Evolutionary conservation across 2,888 invertebrate genomes (phyloP), one percentile per base, ranked within the genome.

Genomic region (Norana najaformis): DNA sequence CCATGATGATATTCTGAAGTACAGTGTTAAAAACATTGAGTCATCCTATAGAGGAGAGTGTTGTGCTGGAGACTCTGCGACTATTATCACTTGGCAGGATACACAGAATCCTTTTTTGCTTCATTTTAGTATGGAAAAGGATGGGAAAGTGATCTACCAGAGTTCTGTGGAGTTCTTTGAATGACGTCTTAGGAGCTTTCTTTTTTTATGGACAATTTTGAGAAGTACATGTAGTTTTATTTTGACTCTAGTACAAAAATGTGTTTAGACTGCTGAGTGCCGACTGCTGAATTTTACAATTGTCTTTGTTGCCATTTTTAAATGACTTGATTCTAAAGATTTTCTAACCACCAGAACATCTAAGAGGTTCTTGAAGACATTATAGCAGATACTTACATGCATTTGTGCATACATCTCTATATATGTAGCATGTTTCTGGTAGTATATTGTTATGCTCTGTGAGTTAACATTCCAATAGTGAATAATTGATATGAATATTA

Each of bases 41-140:
- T 91, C 93, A 35, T 91, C 92, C 39, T 94, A 93, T 90, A 90
- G 92, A 39, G 93, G 93, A 14, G 94, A 94, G 90, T 93, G 93
- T 91, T 89, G 92, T 20, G 93, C 93, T 39, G 93, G 93, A 5
- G 93, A 94, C 89, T 89, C 90, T 0, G 90, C 94, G 14, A 91
- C 92, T 41, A 92, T 93, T 0, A 92, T 91, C 88, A 91, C 92
- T 14, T 94, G 94, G 94, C 92, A 93, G 88, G 91, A 92, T 83
- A 47, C 34, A 5, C 89, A 91, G 34, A 89, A 91, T 88, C 91
- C 90, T 30, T 90, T 88, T 39, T 89, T 30, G 36, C 82, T 92
- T 5, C 89, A 90, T 37, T 92, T 92, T 90, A 90, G 89, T 38
- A 90, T 91, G 23, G 83, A 41, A n/a, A 90, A 83, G n/a, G 69